These are phyloP conservation scores for Pygoscelis adeliae DNA, from an alignment of 2,113 vertebrate species.

Conservation along the genomic window DNA sequence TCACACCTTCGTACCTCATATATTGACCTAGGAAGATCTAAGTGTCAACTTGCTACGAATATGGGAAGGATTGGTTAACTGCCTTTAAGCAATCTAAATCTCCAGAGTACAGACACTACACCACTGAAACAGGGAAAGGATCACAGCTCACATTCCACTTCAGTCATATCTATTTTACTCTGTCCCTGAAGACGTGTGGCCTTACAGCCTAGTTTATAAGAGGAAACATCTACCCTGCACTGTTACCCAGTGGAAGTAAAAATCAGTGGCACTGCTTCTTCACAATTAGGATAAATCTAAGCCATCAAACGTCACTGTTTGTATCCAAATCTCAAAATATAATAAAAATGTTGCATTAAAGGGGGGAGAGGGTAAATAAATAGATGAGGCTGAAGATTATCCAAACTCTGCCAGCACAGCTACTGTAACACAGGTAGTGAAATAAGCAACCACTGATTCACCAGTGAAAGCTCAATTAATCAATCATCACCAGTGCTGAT, in stretches of 20 bases:
- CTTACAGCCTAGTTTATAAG: neutral
- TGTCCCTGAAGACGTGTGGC: neutral
- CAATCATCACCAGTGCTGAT: neutral
- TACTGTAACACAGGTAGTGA: neutral
- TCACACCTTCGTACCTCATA: neutral
- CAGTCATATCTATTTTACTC: neutral
- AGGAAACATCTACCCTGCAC: neutral
- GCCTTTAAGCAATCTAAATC: conserved; percentile 31
- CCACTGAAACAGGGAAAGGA: neutral
- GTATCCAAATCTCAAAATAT: neutral
- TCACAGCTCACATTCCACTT: neutral
- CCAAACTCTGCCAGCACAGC: neutral
- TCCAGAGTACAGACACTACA: conserved; percentile 7
- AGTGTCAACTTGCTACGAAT: neutral
- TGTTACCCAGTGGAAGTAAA: neutral
- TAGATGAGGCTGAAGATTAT: neutral
- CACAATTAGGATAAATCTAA: neutral
- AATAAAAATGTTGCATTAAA: neutral
- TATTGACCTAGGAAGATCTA: neutral
- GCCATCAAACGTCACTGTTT: neutral
- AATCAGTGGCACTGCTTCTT: neutral
- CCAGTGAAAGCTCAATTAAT: neutral
- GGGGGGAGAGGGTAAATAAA: neutral
- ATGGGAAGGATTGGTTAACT: conserved; percentile 60
- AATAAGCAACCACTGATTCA: neutral